These are phyloP conservation scores for Drosophila putrida DNA, from an alignment of 2,888 invertebrate genomes.

Conservation along the genomic window DNA sequence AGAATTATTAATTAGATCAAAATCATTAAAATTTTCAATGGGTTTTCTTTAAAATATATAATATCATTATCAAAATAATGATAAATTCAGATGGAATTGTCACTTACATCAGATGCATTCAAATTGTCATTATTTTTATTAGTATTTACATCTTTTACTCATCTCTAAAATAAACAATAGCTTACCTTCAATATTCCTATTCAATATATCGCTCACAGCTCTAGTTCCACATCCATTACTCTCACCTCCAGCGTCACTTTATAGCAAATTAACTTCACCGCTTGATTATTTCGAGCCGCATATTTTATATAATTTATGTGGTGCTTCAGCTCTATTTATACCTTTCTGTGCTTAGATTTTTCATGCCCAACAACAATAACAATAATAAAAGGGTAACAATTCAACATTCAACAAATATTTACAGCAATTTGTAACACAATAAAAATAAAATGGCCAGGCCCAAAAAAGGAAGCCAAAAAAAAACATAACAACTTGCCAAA, in stretches of 20 bases:
- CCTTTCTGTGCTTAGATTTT: conserved; percentile 24
- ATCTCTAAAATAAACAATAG: not conserved
- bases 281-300: conserved; percentile 71
- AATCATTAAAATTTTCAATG: not conserved
- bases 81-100: not conserved
- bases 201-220: conserved; percentile 29
- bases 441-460: conserved; percentile 66
- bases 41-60: too few species aligned
- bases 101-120: not conserved
- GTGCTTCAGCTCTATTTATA: conserved; percentile 28
- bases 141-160: not conserved
- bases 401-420: conserved; percentile 74
- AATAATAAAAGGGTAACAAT: conserved; percentile 71
- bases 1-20: not conserved
- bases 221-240: conserved; percentile 1
- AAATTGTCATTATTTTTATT: not conserved
- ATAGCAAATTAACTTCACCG: conserved; percentile 80
- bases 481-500: conserved; percentile 57
- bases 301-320: conserved; percentile 74
- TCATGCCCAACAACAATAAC: conserved; percentile 29
- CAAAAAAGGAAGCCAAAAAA: conserved; percentile 39
- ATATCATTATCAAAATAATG: too few species aligned
- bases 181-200: too few species aligned
- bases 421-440: conserved; percentile 80
- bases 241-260: conserved; percentile 45